A percentile compares a stretch with the other conserved stretches of the same genome.
Evolutionary conservation across 2,888 invertebrate species (phyloP).

Genomic region (Campoplex nolae): DNA sequence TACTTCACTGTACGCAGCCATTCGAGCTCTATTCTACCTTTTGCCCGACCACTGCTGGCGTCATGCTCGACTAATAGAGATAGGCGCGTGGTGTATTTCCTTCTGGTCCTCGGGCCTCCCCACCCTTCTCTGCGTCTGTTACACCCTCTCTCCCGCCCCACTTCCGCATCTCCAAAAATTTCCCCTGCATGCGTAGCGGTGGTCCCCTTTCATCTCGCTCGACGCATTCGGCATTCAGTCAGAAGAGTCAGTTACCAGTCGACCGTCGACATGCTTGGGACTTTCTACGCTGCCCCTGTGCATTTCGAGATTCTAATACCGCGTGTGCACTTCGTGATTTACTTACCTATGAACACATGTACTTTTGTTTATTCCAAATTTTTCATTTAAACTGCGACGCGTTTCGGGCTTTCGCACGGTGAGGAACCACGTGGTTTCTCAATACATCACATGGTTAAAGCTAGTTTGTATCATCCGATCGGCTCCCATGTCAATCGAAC

Average conservation of each 20-base stretch:
- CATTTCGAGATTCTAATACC: conserved; percentile 37
- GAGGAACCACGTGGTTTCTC: conserved; percentile 31
- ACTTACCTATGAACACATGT: conserved; percentile 45
- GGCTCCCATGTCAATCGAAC: conserved; percentile 40
- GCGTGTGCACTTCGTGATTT: conserved; percentile 33
- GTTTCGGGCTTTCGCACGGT: background rate
- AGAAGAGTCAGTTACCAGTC: conserved; percentile 83
- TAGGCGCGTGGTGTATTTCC: conserved; percentile 82
- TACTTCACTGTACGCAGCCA: conserved; percentile 38
- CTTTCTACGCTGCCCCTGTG: conserved; percentile 63
- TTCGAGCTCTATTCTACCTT: conserved; percentile 71
- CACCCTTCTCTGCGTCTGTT: conserved; percentile 79
- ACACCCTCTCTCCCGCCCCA: conserved; percentile 81
- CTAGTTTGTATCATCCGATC: conserved; percentile 26
- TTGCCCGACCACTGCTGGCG: conserved; percentile 75
- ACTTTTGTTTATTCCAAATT: conserved; percentile 56
- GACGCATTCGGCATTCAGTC: conserved; percentile 83
- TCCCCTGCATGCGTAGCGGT: conserved; percentile 83
- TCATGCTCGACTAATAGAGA: conserved; percentile 83
- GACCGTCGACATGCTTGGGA: conserved; percentile 82
- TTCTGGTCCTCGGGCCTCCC: conserved; percentile 72
- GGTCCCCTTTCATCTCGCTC: conserved; percentile 82
- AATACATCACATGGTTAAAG: conserved; percentile 30
- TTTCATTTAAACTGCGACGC: conserved; percentile 1
- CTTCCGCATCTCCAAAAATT: conserved; percentile 80